Evolutionary conservation across 1,140 invertebrate species (phyloP).

Genomic region (Heliconius nattereri): DNA sequence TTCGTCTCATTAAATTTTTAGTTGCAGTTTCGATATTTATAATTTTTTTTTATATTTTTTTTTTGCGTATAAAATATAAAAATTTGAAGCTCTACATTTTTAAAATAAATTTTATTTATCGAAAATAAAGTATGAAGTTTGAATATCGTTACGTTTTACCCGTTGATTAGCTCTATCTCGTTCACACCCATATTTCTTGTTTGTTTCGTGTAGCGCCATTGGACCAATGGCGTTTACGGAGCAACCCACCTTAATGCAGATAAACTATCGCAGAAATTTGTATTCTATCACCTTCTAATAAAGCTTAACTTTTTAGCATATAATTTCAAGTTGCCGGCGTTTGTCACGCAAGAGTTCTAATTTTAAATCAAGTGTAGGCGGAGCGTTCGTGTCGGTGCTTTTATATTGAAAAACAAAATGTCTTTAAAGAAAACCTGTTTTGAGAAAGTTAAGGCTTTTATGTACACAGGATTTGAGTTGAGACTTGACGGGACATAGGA

Average conservation of each 20-base stretch:
- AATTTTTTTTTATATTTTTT: neutral
- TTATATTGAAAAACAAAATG: conserved; percentile 79
- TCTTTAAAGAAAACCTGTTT: conserved; percentile 78
- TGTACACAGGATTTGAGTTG: conserved; percentile 71
- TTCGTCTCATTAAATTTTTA: conserved; percentile 48
- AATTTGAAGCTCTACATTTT: neutral
- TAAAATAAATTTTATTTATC: conserved; percentile 9
- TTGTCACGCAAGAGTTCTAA: conserved; percentile 80
- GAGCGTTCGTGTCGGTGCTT: conserved; percentile 74
- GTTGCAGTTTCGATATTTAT: conserved; percentile 31
- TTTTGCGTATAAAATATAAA: neutral
- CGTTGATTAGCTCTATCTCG: conserved; percentile 56
- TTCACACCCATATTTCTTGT: conserved; percentile 72
- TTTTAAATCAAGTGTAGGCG: conserved; percentile 81
- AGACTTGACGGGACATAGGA: conserved; percentile 62
- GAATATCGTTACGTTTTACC: conserved; percentile 33
- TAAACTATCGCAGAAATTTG: conserved; percentile 73
- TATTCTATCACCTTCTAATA: conserved; percentile 72
- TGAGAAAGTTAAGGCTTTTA: conserved; percentile 79
- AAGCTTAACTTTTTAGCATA: conserved; percentile 77
- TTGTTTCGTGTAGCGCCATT: conserved; percentile 75
- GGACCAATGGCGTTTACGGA: conserved; percentile 77
- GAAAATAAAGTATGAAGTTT: neutral
- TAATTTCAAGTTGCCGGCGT: conserved; percentile 75
- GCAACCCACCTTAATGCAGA: conserved; percentile 77